Conservation (phyloP, 2,797 vertebrate species). For the Pogoniulus pusillus region DNA sequence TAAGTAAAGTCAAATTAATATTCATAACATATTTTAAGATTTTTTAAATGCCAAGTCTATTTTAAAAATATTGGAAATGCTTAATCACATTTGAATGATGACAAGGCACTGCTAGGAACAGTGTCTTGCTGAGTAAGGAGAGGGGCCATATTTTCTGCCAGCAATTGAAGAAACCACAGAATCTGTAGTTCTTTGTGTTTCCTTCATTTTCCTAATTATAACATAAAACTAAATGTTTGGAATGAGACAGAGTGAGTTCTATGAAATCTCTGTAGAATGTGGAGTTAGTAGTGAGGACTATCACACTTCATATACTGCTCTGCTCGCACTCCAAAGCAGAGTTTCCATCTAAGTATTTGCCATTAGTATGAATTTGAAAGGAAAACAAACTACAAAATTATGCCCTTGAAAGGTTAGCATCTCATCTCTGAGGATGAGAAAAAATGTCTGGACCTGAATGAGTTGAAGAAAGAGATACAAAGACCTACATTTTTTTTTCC, state of each 20-base stretch:
- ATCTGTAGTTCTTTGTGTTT: background rate
- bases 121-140: background rate
- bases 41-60: background rate
- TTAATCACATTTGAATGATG: background rate
- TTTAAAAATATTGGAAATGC: background rate
- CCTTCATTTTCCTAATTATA: background rate
- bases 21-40: background rate
- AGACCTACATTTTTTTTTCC: too few relatives aligned
- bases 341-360: too few relatives aligned
- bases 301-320: too few relatives aligned
- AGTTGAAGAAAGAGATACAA: too few relatives aligned
- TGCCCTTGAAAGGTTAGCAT: too few relatives aligned
- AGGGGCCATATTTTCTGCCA: background rate
- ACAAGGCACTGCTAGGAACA: background rate
- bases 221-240: background rate
- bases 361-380: too few relatives aligned
- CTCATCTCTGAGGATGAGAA: too few relatives aligned
- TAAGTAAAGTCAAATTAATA: background rate
- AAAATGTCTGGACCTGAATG: too few relatives aligned
- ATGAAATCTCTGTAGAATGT: too few relatives aligned
- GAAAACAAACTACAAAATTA: too few relatives aligned
- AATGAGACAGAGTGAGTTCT: background rate
- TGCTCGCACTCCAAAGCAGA: too few relatives aligned
- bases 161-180: background rate
- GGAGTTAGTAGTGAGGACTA: too few relatives aligned